These are phyloP conservation scores for Bufo bufo DNA, from an alignment of 2,113 vertebrate genomes.

Conservation along the genomic window DNA sequence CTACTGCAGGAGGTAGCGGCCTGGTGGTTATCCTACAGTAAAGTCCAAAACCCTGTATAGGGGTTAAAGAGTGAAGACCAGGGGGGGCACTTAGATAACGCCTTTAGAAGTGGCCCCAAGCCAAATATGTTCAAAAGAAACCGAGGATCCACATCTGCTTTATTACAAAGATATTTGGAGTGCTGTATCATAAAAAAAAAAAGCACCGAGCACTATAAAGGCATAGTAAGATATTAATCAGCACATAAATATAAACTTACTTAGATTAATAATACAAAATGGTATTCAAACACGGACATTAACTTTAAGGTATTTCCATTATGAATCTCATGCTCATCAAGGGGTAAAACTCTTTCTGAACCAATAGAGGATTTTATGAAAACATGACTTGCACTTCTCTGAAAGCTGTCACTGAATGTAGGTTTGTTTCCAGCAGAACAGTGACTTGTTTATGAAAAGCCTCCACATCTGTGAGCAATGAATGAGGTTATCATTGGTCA, in stretches of 20 bases:
- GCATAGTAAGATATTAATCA: neutral
- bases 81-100: too few relatives aligned
- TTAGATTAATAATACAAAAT: neutral
- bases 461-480: constrained; percentile 45
- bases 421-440: constrained; percentile 29
- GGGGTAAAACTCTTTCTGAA: neutral
- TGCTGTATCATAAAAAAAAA: too few relatives aligned
- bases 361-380: neutral
- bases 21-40: too few relatives aligned
- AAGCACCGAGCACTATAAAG: neutral
- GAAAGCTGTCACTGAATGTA: neutral
- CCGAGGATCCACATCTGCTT: too few relatives aligned
- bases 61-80: too few relatives aligned
- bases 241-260: neutral
- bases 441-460: constrained; percentile 39
- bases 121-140: too few relatives aligned
- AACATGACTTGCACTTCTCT: neutral
- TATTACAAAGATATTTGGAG: too few relatives aligned
- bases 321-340: neutral
- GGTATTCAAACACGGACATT: neutral
- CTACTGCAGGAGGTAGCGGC: too few relatives aligned
- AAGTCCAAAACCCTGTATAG: too few relatives aligned
- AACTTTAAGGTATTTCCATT: neutral
- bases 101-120: too few relatives aligned
- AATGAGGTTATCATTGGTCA: constrained; percentile 50